Evolutionary conservation across 37 sponge, comb jelly and placozoan species (phyloP), one percentile per base, ranked within the genome.

Genomic region (Axinella damicornis): DNA sequence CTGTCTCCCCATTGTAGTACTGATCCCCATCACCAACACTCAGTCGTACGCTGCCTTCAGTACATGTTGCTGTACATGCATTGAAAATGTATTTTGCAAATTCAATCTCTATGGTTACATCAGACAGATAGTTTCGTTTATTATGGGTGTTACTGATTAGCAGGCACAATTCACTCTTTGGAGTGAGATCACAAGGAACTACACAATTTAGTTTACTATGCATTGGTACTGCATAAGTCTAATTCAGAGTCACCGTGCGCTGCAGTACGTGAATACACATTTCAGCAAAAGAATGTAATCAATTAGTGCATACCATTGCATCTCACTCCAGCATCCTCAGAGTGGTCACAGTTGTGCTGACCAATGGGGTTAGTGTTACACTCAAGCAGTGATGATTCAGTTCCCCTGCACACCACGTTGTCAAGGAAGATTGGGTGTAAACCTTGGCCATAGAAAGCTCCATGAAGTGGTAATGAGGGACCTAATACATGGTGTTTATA

Each of bases 311-410:
- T 46, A 46, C 46, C 46, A 12, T 30, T 30, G 54, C 75, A 74
- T 13, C 30, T 53, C n/a, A 74, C 75, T 18, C 75, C 57, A 30
- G 75, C 75, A 63, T 78, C 79, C 31, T 78, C 79, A 64, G 53
- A 37, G 79, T 78, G 79, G 65, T n/a, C 38, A 31, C 66, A 65
- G 65, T 78, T 38, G 41, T 39, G 31, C 38, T 24, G n/a, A 25
- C 31, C 28, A 74, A 46, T 12, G 9, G 46, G 6, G 46, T 2
- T 33, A 18, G 20, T 30, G 34, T 5, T 27, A 33, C 69, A 68
- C 34, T 68, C 20, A 6, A 33, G 18, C 35, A 68, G 32, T 5
- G 19, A 30, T 20, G 19, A 18, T 5, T 68, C 69, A 68, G 30
- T 68, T 34, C 35, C 69, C 22, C 20, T 68, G 69, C 69, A 68